Conservation (phyloP, 1,140 invertebrate genomes). For the Varroa destructor region DNA sequence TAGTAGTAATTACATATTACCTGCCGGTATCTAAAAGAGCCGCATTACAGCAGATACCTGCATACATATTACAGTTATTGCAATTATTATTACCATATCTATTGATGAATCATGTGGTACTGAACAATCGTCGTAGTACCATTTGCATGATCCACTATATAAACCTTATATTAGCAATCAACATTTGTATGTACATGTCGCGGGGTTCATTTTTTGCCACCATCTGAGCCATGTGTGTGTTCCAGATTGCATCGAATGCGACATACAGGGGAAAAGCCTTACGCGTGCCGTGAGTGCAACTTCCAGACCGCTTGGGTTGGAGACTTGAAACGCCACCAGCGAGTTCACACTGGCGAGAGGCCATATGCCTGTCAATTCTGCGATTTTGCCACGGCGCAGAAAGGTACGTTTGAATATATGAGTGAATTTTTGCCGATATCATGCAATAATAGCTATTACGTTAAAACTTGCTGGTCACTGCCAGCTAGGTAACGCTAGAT, state of each 20-base stretch:
- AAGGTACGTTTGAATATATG: neutral
- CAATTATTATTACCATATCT: neutral
- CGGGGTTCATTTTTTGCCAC: too few relatives aligned
- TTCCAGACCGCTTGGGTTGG: conserved; percentile 23
- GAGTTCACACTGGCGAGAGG: conserved; percentile 15
- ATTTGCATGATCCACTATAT: neutral
- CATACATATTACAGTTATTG: neutral
- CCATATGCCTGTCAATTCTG: conserved; percentile 22
- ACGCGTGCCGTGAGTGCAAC: conserved; percentile 22
- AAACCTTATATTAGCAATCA: neutral
- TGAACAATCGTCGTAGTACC: neutral
- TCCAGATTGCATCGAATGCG: conserved; percentile 12
- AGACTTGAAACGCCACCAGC: conserved; percentile 21
- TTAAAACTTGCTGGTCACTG: too few relatives aligned
- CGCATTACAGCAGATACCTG: neutral
- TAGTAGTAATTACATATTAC: neutral
- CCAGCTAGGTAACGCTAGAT: too few relatives aligned
- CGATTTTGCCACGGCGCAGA: conserved; percentile 18
- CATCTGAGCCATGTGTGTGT: too few relatives aligned
- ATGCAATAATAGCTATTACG: too few relatives aligned
- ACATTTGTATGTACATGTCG: neutral
- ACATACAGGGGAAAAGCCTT: conserved; percentile 24
- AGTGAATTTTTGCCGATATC: too few relatives aligned
- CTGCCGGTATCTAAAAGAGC: neutral
- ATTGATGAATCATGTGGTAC: neutral